Conservation (phyloP, 2,888 invertebrate genomes). For the Papilio demoleus region DNA sequence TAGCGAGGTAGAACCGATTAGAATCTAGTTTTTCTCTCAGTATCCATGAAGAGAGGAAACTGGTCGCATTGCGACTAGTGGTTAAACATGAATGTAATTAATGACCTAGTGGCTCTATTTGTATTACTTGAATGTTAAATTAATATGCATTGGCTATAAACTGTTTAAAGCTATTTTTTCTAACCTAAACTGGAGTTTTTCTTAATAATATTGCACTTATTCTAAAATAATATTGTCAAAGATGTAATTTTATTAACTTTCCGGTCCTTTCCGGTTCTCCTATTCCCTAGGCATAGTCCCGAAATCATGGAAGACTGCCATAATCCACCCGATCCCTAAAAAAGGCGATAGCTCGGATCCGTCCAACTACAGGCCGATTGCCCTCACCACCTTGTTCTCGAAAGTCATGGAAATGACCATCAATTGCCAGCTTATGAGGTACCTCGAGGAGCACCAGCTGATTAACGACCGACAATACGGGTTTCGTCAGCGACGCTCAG, state of each 20-base stretch:
- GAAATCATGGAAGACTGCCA: too few species aligned
- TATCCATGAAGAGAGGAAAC: conserved; percentile 15
- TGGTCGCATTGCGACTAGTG: conserved; percentile 4
- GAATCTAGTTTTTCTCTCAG: conserved; percentile 15
- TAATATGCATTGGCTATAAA: background rate
- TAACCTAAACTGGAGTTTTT: background rate
- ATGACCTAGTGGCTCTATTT: conserved; percentile 13
- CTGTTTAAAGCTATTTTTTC: background rate
- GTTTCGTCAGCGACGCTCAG: too few species aligned
- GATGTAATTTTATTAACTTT: background rate
- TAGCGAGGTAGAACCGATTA: background rate
- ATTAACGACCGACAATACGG: too few species aligned
- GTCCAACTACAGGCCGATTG: too few species aligned
- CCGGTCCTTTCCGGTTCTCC: too few species aligned
- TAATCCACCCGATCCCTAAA: too few species aligned
- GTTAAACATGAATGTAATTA: conserved; percentile 12
- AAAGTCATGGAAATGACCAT: too few species aligned
- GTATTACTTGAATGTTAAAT: conserved; percentile 12
- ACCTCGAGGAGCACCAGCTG: too few species aligned
- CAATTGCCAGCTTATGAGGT: too few species aligned
- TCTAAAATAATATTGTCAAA: background rate
- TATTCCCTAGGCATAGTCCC: too few species aligned
- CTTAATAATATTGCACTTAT: background rate
- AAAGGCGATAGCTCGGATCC: too few species aligned
- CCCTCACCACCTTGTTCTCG: too few species aligned